Evolutionary conservation across 2,888 invertebrate species (phyloP), one percentile per base, ranked within the genome.

Genomic region (Thymelicus sylvestris): DNA sequence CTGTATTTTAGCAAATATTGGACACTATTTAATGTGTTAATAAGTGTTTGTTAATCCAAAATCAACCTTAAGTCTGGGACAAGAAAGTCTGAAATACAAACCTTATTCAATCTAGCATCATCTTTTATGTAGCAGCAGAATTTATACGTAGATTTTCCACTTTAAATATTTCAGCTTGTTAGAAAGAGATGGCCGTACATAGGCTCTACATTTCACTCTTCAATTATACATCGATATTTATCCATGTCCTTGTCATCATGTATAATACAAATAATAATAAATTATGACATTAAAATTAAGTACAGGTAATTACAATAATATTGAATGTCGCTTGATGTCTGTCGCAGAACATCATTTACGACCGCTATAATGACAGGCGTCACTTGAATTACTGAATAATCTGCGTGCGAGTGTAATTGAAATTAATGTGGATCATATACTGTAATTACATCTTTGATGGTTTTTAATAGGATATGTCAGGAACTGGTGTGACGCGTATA

Each of bases 281-380:
- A 39, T 60, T 60, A n/a, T 60, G n/a, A n/a, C 39, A 60, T 60
- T 13, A 60, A 39, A 60, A 13, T 60, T 60, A 6, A 52, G 19
- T 19, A 19, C 52, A 52, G 52, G 15, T 19, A 52, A 52, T 52
- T 19, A 19, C 19, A 19, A 52, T 19, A 52, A 15, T 15, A 52
- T 52, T 52, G 19, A 48, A 48, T 52, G 52, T 52, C 52, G 52
- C 6, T 8, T 19, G 52, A 52, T 52, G 19, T 7, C 7, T 19
- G 15, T 52, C 52, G 15, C 19, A 6, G 52, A 7, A 8, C 52
- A 52, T 52, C 52, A 52, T 19, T 52, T 19, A 48, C 13, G 52
- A 52, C 52, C 7, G 52, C 52, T 52, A 8, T 52, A 52, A 52
- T 52, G 19, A 52, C 6, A 13, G 13, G 7, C 52, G 15, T 52